Base-by-base conservation (phyloP, 2,888 invertebrate species). In the Hypsopygia costalis region DNA sequence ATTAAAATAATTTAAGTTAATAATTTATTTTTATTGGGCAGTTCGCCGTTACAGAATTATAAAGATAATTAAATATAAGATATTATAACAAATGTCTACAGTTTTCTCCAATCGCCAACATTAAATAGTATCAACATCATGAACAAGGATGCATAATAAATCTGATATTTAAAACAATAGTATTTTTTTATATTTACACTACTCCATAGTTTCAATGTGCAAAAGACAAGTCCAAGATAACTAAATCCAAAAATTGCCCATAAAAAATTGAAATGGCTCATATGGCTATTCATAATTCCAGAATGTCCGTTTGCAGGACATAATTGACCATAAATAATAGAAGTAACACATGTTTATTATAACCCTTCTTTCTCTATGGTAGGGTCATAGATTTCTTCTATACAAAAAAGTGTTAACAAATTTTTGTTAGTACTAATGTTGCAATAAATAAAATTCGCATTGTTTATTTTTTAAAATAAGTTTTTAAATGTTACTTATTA, bases 281-380 rank as follows among this genome's bases (percentile, higher is more conserved):
- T 74, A 80, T 77, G 71, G 58, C 62, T 72, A 64, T 51, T 60
- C 60, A 73, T 72, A 72, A 76, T 71, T 31, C 66, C 60, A 60
- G 58, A 54, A 66, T 49, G 70, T 70, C 71, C 74, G 58, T 79
- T 74, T 61, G 55, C 62, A 60, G 66, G 74, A 79, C 79, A 81
- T 87, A 87, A 87, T 86, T 87, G 82, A 81, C 82, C 86, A 86
- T 86, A 85, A 85, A 87, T 86, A 85, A 83, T 62, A 64, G 31
- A 69, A 64, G 80, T 77, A 75, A 85, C 81, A 82, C 68, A 73
- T 83, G 82, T 86, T 76, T 69, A 69, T 72, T 71, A 65, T 62
- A 66, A 66, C 69, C 73, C 69, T 51, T 61, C 16, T 16, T n/a
- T n/a, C n/a, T n/a, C 44, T 55, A 52, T 53, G 56, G 52, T 63